Conservation (phyloP, 2,888 invertebrate species). For the Xanthorhoe designata region DNA sequence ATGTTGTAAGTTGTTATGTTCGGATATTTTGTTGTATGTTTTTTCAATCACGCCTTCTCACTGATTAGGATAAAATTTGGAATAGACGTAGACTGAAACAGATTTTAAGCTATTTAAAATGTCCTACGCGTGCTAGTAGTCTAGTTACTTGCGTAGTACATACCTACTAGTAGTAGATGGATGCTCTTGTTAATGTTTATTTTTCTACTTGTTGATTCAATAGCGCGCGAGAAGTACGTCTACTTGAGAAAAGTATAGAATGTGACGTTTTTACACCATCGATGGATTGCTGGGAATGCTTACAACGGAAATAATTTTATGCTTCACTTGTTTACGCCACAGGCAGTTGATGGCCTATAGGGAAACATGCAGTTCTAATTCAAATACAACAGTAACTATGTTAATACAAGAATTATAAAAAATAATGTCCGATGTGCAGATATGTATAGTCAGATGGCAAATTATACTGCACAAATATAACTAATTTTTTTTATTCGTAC, state of each 20-base stretch:
- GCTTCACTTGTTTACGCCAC: slow-evolving; percentile 60
- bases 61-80: too few species aligned
- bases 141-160: too few species aligned
- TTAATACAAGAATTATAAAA: background rate
- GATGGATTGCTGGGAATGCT: slow-evolving; percentile 36
- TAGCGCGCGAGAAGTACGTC: slow-evolving; percentile 7
- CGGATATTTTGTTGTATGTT: too few species aligned
- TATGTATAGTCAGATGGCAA: too few species aligned
- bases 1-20: too few species aligned
- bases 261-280: slow-evolving; percentile 57
- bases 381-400: slow-evolving; percentile 9
- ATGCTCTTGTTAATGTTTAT: background rate
- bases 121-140: too few species aligned
- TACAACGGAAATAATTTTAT: slow-evolving; percentile 75
- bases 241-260: slow-evolving; percentile 44
- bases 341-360: slow-evolving; percentile 30
- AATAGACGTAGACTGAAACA: too few species aligned
- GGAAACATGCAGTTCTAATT: slow-evolving; percentile 17
- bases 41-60: too few species aligned
- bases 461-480: background rate
- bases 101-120: too few species aligned
- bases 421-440: too few species aligned
- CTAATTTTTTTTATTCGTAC: background rate
- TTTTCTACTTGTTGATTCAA: slow-evolving; percentile 16
- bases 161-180: too few species aligned